phyloP scores from a whole-genome alignment of 2,113 vertebrate genomes.

The Cyrtonyx montezumae region DNA sequence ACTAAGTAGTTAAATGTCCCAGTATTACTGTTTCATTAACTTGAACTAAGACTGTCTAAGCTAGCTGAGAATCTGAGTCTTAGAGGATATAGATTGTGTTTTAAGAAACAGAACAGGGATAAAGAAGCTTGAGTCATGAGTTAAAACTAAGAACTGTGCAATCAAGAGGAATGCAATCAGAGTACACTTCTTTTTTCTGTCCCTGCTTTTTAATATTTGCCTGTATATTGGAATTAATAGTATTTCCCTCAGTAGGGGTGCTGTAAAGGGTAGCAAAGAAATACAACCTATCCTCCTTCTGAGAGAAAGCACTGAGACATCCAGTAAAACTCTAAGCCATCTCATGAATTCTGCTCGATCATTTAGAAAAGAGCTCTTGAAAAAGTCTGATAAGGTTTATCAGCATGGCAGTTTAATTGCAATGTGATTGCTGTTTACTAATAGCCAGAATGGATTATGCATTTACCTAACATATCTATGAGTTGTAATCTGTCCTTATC shows the following conservation, averaged over 20 bases:
- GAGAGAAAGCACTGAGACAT: neutral
- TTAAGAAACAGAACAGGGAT: neutral
- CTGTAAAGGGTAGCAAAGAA: neutral
- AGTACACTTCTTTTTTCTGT: neutral
- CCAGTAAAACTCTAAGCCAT: neutral
- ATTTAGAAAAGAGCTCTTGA: neutral
- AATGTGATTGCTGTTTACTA: neutral
- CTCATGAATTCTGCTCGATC: neutral
- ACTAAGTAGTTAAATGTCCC: neutral
- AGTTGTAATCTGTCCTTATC: neutral
- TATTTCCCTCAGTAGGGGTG: neutral
- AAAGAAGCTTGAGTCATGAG: neutral
- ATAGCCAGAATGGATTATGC: neutral
- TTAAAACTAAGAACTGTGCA: neutral
- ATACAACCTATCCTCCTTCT: neutral
- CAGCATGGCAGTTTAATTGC: neutral
- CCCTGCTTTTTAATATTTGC: neutral
- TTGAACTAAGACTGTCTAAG: neutral
- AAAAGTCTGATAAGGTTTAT: neutral
- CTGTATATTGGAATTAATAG: neutral
- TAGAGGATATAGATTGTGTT: neutral
- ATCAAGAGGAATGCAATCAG: neutral
- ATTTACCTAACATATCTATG: neutral
- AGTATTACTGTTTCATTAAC: neutral
- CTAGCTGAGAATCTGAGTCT: neutral